Evolutionary conservation across 2,888 invertebrate species (phyloP), one percentile per base, ranked within the genome.

Genomic region (Pachliopta kotzebuea): DNA sequence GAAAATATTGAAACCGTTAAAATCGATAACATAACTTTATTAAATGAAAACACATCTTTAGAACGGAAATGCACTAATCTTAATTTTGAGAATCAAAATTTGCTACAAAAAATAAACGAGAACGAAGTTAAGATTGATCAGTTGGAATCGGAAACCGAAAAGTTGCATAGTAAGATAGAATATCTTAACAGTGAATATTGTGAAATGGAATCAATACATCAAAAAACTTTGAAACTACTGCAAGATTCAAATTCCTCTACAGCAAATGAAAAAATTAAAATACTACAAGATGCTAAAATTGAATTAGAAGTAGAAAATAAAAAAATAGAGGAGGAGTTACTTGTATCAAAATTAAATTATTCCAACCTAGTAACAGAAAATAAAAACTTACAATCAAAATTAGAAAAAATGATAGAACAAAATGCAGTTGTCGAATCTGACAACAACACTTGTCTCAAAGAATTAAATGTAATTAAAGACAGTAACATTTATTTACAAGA

Each of bases 111-210:
- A 64, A 31, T 60, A 37, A 52, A 24, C 50, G 60, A 60, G 4
- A 31, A 37, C 37, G 26, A 60, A 50, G 4, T 18, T 24, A 17
- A 56, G 11, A 21, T 31, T 37, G 18, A 18, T 7, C 52, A 52
- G 37, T 63, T 72, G 59, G 71, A 66, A 59, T 65, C 52, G 29
- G 69, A 72, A 53, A 69, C 69, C 21, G 63, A 65, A 29, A 67
- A 67, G 52, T 58, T 72, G 52, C 31, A 62, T 45, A 56, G 52
- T 59, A 42, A 71, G 24, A 66, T 69, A 66, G 62, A 69, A 66
- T 67, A 66, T 18, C 67, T 70, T 21, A 45, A 68, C 37, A 60
- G 53, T 42, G 3, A 1, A 56, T 59, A 56, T 63, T 45, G 21
- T 18, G 65, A 61, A 56, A 56, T 56, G 49, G 57, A 60, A 62